These are phyloP conservation scores for Laupala kohalensis DNA, from an alignment of 1,140 invertebrate species.

Conservation along the genomic window DNA sequence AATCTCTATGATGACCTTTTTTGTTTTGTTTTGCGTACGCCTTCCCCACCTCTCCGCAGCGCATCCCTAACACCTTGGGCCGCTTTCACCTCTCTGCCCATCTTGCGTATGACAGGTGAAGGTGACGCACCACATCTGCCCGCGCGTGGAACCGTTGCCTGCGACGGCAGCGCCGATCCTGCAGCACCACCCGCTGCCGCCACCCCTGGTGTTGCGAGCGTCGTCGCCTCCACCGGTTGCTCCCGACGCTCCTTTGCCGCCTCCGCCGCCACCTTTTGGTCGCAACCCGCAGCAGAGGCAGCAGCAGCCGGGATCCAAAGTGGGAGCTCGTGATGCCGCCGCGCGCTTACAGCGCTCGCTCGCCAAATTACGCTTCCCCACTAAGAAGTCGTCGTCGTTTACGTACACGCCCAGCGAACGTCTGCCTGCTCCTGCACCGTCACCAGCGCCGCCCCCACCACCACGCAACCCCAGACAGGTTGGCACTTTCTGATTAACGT, in stretches of 20 bases:
- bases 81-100: no score
- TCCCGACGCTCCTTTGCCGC: neutral
- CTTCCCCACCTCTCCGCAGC: no score
- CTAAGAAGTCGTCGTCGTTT: neutral
- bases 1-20: no score
- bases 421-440: neutral
- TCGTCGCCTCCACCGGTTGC: no score
- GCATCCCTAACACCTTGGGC: no score
- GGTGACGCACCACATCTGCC: neutral
- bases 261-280: no score
- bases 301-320: neutral
- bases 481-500: no score
- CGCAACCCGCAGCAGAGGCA: no score
- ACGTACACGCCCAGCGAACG: neutral
- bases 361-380: neutral
- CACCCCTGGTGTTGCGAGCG: no score
- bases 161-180: no score
- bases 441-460: no score
- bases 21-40: no score
- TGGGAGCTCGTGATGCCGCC: neutral
- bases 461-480: neutral
- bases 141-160: neutral
- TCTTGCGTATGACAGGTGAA: neutral
- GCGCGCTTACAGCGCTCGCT: neutral
- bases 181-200: neutral